Evolutionary conservation across 2,113 vertebrate species (phyloP).

Genomic region (Neodontobutis hainanensis): DNA sequence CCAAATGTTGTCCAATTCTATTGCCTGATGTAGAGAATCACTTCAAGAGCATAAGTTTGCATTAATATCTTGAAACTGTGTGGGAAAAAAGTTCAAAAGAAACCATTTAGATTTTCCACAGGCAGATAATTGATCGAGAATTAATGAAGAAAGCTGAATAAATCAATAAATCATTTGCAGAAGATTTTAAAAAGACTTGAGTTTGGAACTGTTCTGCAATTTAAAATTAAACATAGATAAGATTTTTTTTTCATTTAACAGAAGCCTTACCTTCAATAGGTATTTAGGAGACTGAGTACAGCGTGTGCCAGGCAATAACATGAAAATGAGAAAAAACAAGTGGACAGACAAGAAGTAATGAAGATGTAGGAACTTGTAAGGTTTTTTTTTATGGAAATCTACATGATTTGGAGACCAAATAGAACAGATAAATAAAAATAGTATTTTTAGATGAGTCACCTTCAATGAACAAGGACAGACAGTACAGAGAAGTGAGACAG

Average conservation of each 20-base stretch:
- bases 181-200: background rate
- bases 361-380: slow-evolving; percentile 39
- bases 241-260: slow-evolving; percentile 10
- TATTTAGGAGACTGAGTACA: slow-evolving; percentile 83
- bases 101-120: slow-evolving; percentile 47
- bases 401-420: too few relatives aligned
- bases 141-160: slow-evolving; percentile 13
- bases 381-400: slow-evolving; percentile 2
- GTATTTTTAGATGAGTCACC: too few relatives aligned
- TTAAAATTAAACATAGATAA: background rate
- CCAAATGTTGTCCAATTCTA: slow-evolving; percentile 20
- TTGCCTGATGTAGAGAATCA: slow-evolving; percentile 27
- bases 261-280: slow-evolving; percentile 82
- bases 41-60: slow-evolving; percentile 49
- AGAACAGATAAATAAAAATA: background rate
- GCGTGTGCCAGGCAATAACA: slow-evolving; percentile 58
- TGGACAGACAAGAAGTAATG: slow-evolving; percentile 56
- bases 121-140: slow-evolving; percentile 39
- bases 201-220: slow-evolving; percentile 9
- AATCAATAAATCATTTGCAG: slow-evolving; percentile 24
- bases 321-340: slow-evolving; percentile 62
- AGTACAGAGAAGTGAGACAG: too few relatives aligned
- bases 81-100: slow-evolving; percentile 42
- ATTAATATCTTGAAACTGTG: slow-evolving; percentile 20
- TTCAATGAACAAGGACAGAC: background rate